phyloP scores from a whole-genome alignment of 2,888 invertebrate species.

The Phengaris arion region DNA sequence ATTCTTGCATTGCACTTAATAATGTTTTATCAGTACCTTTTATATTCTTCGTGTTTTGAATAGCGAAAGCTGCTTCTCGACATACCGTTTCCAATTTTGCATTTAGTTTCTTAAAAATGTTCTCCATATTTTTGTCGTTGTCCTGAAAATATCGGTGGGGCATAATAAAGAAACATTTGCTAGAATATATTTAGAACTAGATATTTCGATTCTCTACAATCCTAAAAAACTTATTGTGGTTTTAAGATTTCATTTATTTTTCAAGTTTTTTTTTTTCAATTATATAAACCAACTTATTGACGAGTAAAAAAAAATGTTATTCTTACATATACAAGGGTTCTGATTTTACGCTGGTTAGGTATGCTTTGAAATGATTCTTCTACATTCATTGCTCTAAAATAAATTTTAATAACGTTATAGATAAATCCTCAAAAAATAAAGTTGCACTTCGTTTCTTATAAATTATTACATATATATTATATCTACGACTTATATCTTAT shows the following conservation, averaged over 20 bases:
- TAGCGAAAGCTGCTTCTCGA: slow-evolving; percentile 54
- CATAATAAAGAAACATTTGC: neutral
- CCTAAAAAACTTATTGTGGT: too few relatives aligned
- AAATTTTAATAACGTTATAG: neutral
- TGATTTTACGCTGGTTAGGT: slow-evolving; percentile 26
- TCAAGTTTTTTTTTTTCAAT: too few relatives aligned
- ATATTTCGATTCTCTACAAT: too few relatives aligned
- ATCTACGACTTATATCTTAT: neutral
- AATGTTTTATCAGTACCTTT: slow-evolving; percentile 43
- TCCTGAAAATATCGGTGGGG: slow-evolving; percentile 39
- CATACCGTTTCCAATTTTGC: slow-evolving; percentile 60
- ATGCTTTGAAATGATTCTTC: neutral
- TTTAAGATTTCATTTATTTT: too few relatives aligned
- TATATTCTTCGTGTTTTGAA: slow-evolving; percentile 49
- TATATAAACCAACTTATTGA: neutral
- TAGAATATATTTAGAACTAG: too few relatives aligned
- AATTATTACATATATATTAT: too few relatives aligned
- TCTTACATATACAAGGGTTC: slow-evolving; percentile 32
- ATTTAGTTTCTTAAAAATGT: slow-evolving; percentile 49
- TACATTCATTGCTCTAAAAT: neutral
- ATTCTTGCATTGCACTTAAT: neutral
- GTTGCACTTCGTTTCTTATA: too few relatives aligned
- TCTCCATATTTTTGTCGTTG: slow-evolving; percentile 41
- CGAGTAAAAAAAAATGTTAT: neutral
- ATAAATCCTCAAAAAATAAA: neutral